Conservation (phyloP, 2,113 vertebrate genomes). For the Brachypodius melanocephalos region DNA sequence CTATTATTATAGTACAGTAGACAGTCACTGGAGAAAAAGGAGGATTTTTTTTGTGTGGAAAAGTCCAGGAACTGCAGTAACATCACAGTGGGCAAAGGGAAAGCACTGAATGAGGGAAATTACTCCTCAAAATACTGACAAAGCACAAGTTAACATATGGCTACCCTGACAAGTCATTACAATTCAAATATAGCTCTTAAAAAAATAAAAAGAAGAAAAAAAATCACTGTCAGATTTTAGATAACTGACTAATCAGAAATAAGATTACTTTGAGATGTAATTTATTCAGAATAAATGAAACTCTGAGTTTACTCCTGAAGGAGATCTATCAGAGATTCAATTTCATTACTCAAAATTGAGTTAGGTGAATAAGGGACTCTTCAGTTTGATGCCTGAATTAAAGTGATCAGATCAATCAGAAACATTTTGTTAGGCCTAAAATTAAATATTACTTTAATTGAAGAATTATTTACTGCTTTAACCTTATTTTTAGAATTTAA, state of each 20-base stretch:
- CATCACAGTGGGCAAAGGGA: not conserved
- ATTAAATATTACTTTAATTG: not conserved
- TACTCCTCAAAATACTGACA: not conserved
- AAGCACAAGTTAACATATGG: not conserved
- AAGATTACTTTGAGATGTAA: not conserved
- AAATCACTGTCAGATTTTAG: not conserved
- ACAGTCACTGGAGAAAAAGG: not conserved
- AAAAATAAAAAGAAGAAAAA: not conserved
- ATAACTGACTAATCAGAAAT: not conserved
- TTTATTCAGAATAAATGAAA: slow-evolving; percentile 32
- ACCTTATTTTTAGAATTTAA: not conserved
- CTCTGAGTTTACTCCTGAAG: not conserved
- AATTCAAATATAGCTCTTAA: not conserved
- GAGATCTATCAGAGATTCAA: not conserved
- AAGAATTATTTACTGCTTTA: not conserved
- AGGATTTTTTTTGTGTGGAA: not conserved
- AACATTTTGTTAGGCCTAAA: not conserved
- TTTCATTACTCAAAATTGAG: not conserved
- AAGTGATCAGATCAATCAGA: not conserved
- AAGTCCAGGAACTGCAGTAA: not conserved
- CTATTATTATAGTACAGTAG: not conserved
- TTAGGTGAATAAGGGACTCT: not conserved
- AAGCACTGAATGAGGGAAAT: not conserved
- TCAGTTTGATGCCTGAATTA: not conserved
- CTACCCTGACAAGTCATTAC: not conserved